Evolutionary conservation across 2,113 vertebrate species (phyloP).

Genomic region (Coptodon bakossiorum): DNA sequence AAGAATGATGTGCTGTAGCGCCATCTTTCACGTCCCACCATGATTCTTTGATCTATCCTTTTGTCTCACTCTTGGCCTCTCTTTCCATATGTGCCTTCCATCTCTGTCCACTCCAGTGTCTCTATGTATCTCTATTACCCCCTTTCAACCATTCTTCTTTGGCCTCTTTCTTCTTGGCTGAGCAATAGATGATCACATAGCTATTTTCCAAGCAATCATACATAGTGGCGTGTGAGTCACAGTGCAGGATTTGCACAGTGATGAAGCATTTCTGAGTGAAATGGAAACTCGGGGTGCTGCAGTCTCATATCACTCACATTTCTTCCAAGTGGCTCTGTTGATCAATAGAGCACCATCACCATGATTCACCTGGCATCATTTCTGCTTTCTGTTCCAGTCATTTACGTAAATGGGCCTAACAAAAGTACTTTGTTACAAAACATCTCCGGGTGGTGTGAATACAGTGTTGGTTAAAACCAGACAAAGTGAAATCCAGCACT

Average conservation of each 20-base stretch:
- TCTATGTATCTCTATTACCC: slow-evolving; percentile 14
- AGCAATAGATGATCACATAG: slow-evolving; percentile 14
- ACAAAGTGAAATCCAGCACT: not conserved
- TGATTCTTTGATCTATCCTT: slow-evolving; percentile 35
- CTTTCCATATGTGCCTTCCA: not conserved
- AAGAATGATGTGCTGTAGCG: slow-evolving; percentile 12
- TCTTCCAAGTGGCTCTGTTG: not conserved
- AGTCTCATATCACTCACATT: not conserved
- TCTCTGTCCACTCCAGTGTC: slow-evolving; percentile 22
- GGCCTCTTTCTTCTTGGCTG: slow-evolving; percentile 14
- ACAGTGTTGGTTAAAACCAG: not conserved
- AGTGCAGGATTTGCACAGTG: not conserved
- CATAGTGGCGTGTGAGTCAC: slow-evolving; percentile 27
- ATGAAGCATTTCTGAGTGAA: slow-evolving; percentile 2
- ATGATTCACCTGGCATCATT: not conserved
- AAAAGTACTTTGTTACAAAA: not conserved
- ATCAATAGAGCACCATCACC: slow-evolving; percentile 4
- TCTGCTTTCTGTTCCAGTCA: not conserved
- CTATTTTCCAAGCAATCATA: slow-evolving; percentile 42
- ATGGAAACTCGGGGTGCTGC: not conserved
- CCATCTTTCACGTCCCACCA: not conserved
- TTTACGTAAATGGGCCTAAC: not conserved
- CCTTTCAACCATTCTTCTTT: not conserved
- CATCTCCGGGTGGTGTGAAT: not conserved
- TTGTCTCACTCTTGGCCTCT: slow-evolving; percentile 2